These are phyloP conservation scores for Samia ricini DNA, from an alignment of 1,140 invertebrate species.

Conservation along the genomic window DNA sequence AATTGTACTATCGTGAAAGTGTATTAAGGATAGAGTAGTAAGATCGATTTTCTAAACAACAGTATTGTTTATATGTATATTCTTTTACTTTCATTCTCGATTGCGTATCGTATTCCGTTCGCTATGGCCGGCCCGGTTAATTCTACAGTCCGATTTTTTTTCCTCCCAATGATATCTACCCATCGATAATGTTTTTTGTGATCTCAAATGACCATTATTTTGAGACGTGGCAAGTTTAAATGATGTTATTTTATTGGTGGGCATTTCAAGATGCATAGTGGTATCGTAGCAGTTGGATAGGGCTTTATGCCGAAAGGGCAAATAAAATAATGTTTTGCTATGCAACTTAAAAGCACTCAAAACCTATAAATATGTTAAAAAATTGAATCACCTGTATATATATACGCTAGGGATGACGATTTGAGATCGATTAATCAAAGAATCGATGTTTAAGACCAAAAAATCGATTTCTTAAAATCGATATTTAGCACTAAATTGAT, in stretches of 20 bases:
- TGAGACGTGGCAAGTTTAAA: neutral
- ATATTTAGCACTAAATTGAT: too few relatives aligned
- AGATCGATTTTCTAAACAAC: constrained; percentile 2
- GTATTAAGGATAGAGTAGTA: neutral
- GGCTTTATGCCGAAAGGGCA: too few relatives aligned
- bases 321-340: too few relatives aligned
- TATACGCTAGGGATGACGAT: too few relatives aligned
- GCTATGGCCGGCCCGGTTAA: constrained; percentile 19
- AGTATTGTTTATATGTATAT: neutral
- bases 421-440: too few relatives aligned
- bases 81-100: constrained; percentile 25
- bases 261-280: neutral
- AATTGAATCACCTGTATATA: too few relatives aligned
- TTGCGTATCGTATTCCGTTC: constrained; percentile 25
- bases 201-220: neutral
- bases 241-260: neutral
- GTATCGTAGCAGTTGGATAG: too few relatives aligned
- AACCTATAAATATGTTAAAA: too few relatives aligned
- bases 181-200: constrained; percentile 5
- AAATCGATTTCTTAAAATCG: too few relatives aligned
- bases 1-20: neutral
- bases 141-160: constrained; percentile 24
- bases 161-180: neutral
- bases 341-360: too few relatives aligned
- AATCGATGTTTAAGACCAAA: too few relatives aligned